phyloP scores from a whole-genome alignment of 2,888 invertebrate genomes.

The Branchellion lobata region DNA sequence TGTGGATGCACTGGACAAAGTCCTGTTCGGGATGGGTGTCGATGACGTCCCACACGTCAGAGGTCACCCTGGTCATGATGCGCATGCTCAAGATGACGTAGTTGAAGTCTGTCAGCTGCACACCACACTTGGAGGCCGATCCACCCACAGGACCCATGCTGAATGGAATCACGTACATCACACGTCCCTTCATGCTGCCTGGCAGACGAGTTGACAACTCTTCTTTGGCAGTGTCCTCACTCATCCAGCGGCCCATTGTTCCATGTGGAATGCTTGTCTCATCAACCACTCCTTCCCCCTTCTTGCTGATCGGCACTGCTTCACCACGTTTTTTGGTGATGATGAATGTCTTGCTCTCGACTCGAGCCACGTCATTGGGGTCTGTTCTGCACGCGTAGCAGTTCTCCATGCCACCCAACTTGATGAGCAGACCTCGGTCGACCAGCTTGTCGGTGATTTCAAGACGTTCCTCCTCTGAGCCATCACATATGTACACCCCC shows the following conservation, averaged over 20 bases:
- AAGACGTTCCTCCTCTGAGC: slow-evolving; percentile 60
- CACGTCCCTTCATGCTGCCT: slow-evolving; percentile 55
- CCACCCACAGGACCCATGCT: slow-evolving; percentile 55
- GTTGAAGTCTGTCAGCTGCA: slow-evolving; percentile 55
- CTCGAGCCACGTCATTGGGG: slow-evolving; percentile 55
- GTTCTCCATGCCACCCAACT: slow-evolving; percentile 82
- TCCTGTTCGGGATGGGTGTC: slow-evolving; percentile 45
- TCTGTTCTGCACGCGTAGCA: slow-evolving; percentile 64
- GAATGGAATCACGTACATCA: slow-evolving; percentile 56
- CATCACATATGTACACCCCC: slow-evolving; percentile 56
- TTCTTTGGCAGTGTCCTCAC: slow-evolving; percentile 49
- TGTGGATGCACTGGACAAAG: slow-evolving; percentile 54
- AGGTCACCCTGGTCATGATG: slow-evolving; percentile 54
- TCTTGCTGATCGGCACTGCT: slow-evolving; percentile 50
- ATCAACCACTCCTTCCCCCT: slow-evolving; percentile 51
- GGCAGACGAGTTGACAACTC: slow-evolving; percentile 52
- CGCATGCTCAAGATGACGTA: slow-evolving; percentile 55
- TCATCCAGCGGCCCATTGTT: slow-evolving; percentile 54
- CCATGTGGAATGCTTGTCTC: slow-evolving; percentile 45
- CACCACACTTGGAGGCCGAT: slow-evolving; percentile 54
- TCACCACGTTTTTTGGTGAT: slow-evolving; percentile 51
- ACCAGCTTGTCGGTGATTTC: slow-evolving; percentile 64
- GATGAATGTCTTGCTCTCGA: slow-evolving; percentile 55
- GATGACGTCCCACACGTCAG: slow-evolving; percentile 50
- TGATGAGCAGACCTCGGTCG: slow-evolving; percentile 73